Conservation (phyloP, 2,797 vertebrate species). For the Schizopygopsis pylzovi region DNA sequence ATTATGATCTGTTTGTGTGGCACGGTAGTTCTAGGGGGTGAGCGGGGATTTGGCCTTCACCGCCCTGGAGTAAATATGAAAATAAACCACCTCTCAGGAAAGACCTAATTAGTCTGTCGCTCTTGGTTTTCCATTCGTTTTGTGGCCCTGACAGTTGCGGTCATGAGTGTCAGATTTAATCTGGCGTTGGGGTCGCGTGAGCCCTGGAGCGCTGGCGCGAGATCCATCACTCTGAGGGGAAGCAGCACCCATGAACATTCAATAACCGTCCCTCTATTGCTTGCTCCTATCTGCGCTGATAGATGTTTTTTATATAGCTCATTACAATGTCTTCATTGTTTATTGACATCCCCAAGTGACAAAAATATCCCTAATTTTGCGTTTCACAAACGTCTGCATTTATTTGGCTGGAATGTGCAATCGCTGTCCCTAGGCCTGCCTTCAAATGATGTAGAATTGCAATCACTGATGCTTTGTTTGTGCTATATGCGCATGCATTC, state of each 20-base stretch:
- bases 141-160: conserved; percentile 74
- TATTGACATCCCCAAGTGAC: conserved; percentile 58
- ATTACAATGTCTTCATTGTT: conserved; percentile 74
- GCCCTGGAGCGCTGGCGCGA: conserved; percentile 69
- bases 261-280: conserved; percentile 68
- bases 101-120: conserved; percentile 77
- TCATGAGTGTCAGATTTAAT: conserved; percentile 79
- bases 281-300: conserved; percentile 64
- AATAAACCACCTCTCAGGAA: conserved; percentile 76
- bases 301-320: conserved; percentile 71
- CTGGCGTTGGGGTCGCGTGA: conserved; percentile 72
- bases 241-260: conserved; percentile 74
- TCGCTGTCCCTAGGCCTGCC: conserved; percentile 63
- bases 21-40: conserved; percentile 42
- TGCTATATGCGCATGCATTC: conserved; percentile 59
- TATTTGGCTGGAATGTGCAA: conserved; percentile 74
- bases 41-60: conserved; percentile 60
- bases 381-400: conserved; percentile 66
- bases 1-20: conserved; percentile 62
- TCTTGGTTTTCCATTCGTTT: conserved; percentile 65
- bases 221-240: conserved; percentile 71
- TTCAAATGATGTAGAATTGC: conserved; percentile 63
- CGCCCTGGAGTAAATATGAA: conserved; percentile 77
- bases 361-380: conserved; percentile 58
- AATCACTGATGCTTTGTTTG: conserved; percentile 66